Evolutionary conservation across 2,888 invertebrate species (phyloP), one percentile per base, ranked within the genome.

Genomic region (Aromia moschata): DNA sequence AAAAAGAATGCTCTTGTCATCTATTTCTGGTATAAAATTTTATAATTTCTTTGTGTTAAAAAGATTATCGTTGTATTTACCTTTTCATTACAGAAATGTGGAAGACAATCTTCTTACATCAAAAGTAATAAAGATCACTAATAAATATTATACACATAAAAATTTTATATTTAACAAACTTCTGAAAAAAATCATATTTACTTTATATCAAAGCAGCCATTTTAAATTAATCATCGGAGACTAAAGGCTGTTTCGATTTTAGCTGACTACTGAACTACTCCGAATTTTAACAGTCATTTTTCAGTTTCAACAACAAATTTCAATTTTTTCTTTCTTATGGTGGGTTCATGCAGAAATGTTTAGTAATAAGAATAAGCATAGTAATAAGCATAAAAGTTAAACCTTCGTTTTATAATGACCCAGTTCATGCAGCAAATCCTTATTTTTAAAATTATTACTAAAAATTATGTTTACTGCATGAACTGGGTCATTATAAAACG

Each of bases 131-230:
- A 59, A 62, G 67, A 69, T 60, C 70, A 73, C 70, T 69, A 64
- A 67, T 60, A 68, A 68, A 53, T 65, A 65, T 53, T 57, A 58
- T 62, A 68, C 61, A 70, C 58, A 65, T 66, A 65, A 68, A 68
- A 68, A 65, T 65, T n/a, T n/a, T n/a, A 64, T 68, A 64, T 67
- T 65, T 65, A 67, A 63, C 65, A 70, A 72, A 71, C 66, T 66
- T 66, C 66, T 53, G 64, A 63, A 71, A 74, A 64, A 69, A 68
- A 65, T 70, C 73, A 72, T 74, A 73, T 74, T 74, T 74, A 72
- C 70, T 74, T 68, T 67, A 62, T 69, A 68, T 68, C 66, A 60
- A 53, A 70, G 74, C 74, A 72, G 77, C 77, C 77, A 77, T 77
- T 74, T 76, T 77, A 60, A 65, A 73, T 70, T 70, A 70, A 68